Evolutionary conservation across 2,797 vertebrate genomes (phyloP).

Genomic region (Gobionotothen gibberifrons): DNA sequence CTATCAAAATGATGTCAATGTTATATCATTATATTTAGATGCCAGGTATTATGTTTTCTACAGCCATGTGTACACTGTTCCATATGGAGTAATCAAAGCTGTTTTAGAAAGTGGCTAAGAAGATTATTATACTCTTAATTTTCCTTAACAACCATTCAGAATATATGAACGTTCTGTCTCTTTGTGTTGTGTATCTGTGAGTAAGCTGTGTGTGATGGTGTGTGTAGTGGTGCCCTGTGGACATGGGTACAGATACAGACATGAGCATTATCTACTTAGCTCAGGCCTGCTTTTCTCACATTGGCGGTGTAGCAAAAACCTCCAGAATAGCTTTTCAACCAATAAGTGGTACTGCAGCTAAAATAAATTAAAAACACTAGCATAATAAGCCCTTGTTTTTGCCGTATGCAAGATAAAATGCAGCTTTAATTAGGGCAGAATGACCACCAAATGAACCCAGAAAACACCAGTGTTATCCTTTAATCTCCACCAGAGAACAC

Average conservation of each 20-base stretch:
- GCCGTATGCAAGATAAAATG: not conserved
- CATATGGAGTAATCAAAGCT: too few species aligned
- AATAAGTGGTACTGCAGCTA: not conserved
- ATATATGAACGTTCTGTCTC: not conserved
- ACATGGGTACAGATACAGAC: constrained; percentile 16
- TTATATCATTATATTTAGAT: too few species aligned
- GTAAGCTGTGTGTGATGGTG: not conserved
- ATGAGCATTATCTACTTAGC: constrained; percentile 23
- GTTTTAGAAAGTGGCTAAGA: too few species aligned
- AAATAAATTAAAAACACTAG: constrained; percentile 2
- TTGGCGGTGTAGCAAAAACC: constrained; percentile 5
- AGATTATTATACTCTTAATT: not conserved
- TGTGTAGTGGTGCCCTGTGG: constrained; percentile 4
- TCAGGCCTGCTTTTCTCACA: constrained; percentile 25
- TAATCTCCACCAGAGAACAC: constrained; percentile 11
- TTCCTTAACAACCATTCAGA: not conserved
- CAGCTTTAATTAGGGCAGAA: constrained; percentile 21
- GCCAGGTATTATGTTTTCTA: too few species aligned
- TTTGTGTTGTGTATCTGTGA: not conserved
- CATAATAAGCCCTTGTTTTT: constrained; percentile 11
- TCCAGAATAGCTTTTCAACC: constrained; percentile 21
- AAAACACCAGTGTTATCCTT: not conserved
- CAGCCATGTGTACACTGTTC: too few species aligned
- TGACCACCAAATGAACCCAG: constrained; percentile 6
- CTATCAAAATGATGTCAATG: too few species aligned